Conservation (phyloP, 2,113 vertebrate genomes). For the Hemiscyllium ocellatum region DNA sequence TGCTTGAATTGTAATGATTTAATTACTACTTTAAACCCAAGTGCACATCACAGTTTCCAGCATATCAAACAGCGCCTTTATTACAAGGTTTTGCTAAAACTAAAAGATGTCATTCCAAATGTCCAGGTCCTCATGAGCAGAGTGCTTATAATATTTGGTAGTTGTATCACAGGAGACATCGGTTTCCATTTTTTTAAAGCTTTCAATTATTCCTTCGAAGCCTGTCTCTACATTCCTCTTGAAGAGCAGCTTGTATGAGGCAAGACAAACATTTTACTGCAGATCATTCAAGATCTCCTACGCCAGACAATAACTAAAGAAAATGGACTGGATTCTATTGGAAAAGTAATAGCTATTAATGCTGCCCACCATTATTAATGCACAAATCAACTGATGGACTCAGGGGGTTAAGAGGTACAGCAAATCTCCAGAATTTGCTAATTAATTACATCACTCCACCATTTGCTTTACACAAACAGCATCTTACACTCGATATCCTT, state of each 20-base stretch:
- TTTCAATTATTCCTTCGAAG: slow-evolving; percentile 2
- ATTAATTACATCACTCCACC: background rate
- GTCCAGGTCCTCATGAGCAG: slow-evolving; percentile 1
- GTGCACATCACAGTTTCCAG: slow-evolving; percentile 36
- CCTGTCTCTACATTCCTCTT: background rate
- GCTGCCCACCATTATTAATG: too few relatives aligned
- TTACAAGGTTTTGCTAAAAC: background rate
- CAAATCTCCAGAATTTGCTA: background rate
- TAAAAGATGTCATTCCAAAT: slow-evolving; percentile 32
- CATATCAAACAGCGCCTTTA: slow-evolving; percentile 36
- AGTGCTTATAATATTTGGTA: slow-evolving; percentile 22
- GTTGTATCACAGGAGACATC: slow-evolving; percentile 16
- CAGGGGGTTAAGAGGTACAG: background rate
- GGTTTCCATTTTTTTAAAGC: background rate
- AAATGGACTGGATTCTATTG: background rate
- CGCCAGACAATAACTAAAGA: background rate
- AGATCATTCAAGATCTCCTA: too few relatives aligned
- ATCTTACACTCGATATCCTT: background rate
- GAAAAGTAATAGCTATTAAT: background rate
- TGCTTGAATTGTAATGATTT: slow-evolving; percentile 37
- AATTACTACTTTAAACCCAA: slow-evolving; percentile 38
- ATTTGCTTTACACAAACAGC: background rate
- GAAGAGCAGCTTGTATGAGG: background rate
- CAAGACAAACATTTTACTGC: background rate
- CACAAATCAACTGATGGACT: background rate